Base-by-base conservation (phyloP, 2,113 vertebrate genomes). In the Pygoscelis adeliae region DNA sequence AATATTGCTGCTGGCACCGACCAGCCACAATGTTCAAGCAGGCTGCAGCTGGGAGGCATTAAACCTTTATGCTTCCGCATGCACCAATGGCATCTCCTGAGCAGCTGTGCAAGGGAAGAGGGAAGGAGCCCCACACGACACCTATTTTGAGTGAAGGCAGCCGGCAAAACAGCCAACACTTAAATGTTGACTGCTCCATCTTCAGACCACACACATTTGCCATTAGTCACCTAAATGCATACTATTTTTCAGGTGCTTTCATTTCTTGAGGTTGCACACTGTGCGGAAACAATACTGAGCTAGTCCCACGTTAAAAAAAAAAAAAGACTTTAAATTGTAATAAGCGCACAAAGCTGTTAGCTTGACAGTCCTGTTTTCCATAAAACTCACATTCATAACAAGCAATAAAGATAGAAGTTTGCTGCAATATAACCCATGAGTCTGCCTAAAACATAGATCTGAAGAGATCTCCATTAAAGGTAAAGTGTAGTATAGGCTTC, bases 311-410 rank as follows among this genome's bases (percentile, higher is more conserved):
- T 65, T 62, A 44, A n/a, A 86, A 83, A 84, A 83, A 73, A 63
- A 65, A 42, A 19, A 12, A 9, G 0, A 3, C 22, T 61, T 83
- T 67, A 83, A 13, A 91, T 87, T 89, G 89, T 92, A 79, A 65
- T 85, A 96, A 76, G 38, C 9, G 1, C 26, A 69, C 18, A 72
- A 83, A 96, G 58, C 81, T 83, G 66, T 69, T 89, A 84, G 87
- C 50, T 66, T 91, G 77, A 89, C 66, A 73, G 84, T 80, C 73
- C 94, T 96, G 91, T 83, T 97, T 94, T 97, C 76, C 76, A 90
- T 97, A 95, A 97, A 97, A 80, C 67, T 88, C 91, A 79, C 81
- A 50, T 92, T 94, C 61, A 88, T 89, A 97, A 61, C 84, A 96
- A 85, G 87, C 62, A 94, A 91, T 95, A 94, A 95, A 84, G 69